A percentile compares a stretch with the other conserved stretches of the same genome.
phyloP scores from a whole-genome alignment of 2,113 vertebrate species.

The Thermophis baileyi region DNA sequence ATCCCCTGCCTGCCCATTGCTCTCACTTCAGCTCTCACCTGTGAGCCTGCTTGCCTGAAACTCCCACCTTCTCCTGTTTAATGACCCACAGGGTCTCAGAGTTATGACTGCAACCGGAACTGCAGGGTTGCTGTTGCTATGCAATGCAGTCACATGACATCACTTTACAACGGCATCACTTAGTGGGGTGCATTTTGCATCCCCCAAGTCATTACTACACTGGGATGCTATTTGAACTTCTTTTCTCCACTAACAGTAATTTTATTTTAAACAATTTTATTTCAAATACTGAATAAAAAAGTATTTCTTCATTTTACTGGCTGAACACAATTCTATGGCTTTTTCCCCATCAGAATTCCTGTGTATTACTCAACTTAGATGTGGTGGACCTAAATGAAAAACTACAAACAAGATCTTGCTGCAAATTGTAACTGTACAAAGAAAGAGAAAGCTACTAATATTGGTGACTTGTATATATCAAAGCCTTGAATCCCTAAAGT shows the following conservation, averaged over 20 bases:
- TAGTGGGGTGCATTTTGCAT: not conserved
- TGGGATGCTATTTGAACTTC: constrained; percentile 16
- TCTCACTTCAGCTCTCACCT: not conserved
- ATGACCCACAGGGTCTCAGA: not conserved
- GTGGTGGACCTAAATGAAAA: constrained; percentile 53
- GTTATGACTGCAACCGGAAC: not conserved
- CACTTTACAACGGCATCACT: not conserved
- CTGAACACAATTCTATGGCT: constrained; percentile 36
- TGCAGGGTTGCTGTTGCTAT: not conserved
- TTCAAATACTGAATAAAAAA: not conserved
- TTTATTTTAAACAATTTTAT: not conserved
- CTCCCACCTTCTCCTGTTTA: not conserved
- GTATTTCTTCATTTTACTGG: not conserved
- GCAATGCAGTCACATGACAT: not conserved
- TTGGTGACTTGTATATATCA: constrained; percentile 1
- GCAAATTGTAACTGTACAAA: constrained; percentile 46
- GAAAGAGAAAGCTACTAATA: constrained; percentile 13
- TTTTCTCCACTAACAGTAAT: constrained; percentile 6
- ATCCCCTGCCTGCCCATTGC: not conserved
- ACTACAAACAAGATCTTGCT: constrained; percentile 59
- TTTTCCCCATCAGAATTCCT: constrained; percentile 59
- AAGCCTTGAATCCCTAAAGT: not conserved
- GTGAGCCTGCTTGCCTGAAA: not conserved
- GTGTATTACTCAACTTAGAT: constrained; percentile 47
- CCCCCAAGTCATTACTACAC: constrained; percentile 7